Conservation (phyloP, 2,113 vertebrate genomes). For the Boulengeromyrus knoepffleri region DNA sequence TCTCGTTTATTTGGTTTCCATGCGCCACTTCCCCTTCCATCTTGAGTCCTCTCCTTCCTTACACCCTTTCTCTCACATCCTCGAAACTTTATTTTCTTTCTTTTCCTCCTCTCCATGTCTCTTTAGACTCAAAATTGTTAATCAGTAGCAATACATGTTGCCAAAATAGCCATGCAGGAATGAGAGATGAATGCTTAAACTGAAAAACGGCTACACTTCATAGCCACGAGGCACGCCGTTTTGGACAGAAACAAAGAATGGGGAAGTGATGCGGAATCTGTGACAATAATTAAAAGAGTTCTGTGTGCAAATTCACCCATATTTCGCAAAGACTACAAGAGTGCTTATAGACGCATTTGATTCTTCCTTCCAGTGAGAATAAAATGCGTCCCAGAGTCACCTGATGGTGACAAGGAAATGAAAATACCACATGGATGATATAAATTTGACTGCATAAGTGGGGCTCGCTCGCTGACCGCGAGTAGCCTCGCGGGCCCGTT, state of each 20-base stretch:
- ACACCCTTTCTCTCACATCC: not conserved
- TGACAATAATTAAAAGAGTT: not conserved
- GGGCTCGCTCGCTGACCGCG: conserved; percentile 45
- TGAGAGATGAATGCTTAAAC: not conserved
- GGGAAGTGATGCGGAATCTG: not conserved
- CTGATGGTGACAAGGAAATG: not conserved
- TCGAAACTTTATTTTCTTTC: not conserved
- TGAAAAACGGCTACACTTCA: not conserved
- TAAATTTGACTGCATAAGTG: not conserved
- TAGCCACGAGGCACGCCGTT: not conserved
- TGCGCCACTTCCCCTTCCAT: not conserved
- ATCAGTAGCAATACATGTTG: not conserved
- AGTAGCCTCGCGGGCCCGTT: conserved; percentile 54
- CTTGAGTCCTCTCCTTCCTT: not conserved
- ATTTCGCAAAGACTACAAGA: not conserved
- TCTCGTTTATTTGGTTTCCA: not conserved
- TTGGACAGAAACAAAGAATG: not conserved
- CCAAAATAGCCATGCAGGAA: not conserved
- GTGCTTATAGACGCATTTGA: not conserved
- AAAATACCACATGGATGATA: not conserved
- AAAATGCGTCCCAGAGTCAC: not conserved
- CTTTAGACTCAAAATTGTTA: not conserved
- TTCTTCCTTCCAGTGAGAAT: not conserved
- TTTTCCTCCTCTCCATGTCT: not conserved
- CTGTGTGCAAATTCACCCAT: not conserved